Evolutionary conservation across 2,797 vertebrate genomes (phyloP), one percentile per base, ranked within the genome.

Genomic region (Coilia nasus): DNA sequence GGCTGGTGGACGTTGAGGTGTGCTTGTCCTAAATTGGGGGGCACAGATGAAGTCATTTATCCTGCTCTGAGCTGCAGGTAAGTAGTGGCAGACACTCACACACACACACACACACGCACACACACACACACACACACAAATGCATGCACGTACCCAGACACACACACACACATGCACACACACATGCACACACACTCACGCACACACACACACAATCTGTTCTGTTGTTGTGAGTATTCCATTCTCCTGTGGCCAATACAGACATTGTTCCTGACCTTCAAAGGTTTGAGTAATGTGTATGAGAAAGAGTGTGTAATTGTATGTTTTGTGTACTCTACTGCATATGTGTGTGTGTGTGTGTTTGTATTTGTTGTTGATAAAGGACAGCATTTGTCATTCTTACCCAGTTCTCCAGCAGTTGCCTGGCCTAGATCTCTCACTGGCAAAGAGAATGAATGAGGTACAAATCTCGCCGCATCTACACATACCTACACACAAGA

Each of bases 1-100:
- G 94, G 94, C 93, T 95, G 95, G 95, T 94, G 93, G 94, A 94
- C 95, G 93, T 94, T 93, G 93, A 95, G 94, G 94, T 95, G 95
- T 92, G 94, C 90, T 93, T 95, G 95, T 93, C 94, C 94, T 95
- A 95, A 94, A 96, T 96, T 94, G 94, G 94, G 92, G 87, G 91
- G 89, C 93, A 91, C 92, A 91, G 93, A 86, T 91, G 91, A 94
- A 92, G 94, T 21, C 71, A 78, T 78, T 78, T 78, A 78, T 78
- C 71, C 71, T 78, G 71, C 71, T 78, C 71, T 78, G 71, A 78
- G 35, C 71, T 78, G 71, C 71, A 44, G 71, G 71, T 78, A 78
- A 31, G 71, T 78, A 41, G 15, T 17, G 19, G 25, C 64, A 31
- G 64, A 71, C 64, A n/a, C 47, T n/a, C 64, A 19, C 15, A 44